Percentiles rank a stretch among this genome's conserved stretches.
These are phyloP conservation scores for Drosophila nigricruria DNA, from an alignment of 2,888 invertebrate species.

Conservation along the genomic window DNA sequence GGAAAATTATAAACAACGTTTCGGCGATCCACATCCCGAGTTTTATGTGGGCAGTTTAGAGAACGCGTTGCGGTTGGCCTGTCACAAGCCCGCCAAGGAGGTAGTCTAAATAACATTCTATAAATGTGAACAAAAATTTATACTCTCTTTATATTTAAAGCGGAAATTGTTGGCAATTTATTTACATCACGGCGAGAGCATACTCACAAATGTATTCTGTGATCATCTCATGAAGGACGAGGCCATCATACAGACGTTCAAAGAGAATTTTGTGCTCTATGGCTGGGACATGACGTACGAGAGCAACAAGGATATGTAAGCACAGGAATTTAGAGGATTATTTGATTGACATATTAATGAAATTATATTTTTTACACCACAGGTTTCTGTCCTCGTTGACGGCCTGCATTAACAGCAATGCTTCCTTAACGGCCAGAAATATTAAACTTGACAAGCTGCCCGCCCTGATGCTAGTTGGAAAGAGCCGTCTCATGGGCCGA, in stretches of 20 bases:
- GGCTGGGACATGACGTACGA: conserved; percentile 98
- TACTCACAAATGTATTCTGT: conserved; percentile 98
- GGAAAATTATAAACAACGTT: conserved; percentile 92
- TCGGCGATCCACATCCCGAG: conserved; percentile 93
- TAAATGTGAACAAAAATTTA: neutral
- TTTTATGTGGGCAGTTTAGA: conserved; percentile 97
- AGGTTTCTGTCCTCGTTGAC: conserved; percentile 92
- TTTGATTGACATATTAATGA: neutral
- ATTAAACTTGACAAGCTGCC: conserved; percentile 95
- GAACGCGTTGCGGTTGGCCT: conserved; percentile 95
- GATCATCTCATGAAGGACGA: conserved; percentile 96
- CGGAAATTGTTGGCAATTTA: conserved; percentile 97
- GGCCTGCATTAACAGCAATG: conserved; percentile 92
- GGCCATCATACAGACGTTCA: conserved; percentile 94
- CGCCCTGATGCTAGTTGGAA: conserved; percentile 94
- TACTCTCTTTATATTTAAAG: conserved; percentile 86
- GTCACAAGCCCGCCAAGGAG: conserved; percentile 95
- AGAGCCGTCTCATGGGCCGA: conserved; percentile 88
- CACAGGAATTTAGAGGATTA: neutral
- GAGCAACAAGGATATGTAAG: conserved; percentile 92
- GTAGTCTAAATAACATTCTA: conserved; percentile 86
- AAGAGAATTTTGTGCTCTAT: conserved; percentile 96
- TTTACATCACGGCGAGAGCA: conserved; percentile 97
- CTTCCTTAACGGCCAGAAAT: conserved; percentile 93
- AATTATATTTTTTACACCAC: conserved; percentile 26